phyloP scores from a whole-genome alignment of 2,797 vertebrate genomes.

The Synaphobranchus kaupii region DNA sequence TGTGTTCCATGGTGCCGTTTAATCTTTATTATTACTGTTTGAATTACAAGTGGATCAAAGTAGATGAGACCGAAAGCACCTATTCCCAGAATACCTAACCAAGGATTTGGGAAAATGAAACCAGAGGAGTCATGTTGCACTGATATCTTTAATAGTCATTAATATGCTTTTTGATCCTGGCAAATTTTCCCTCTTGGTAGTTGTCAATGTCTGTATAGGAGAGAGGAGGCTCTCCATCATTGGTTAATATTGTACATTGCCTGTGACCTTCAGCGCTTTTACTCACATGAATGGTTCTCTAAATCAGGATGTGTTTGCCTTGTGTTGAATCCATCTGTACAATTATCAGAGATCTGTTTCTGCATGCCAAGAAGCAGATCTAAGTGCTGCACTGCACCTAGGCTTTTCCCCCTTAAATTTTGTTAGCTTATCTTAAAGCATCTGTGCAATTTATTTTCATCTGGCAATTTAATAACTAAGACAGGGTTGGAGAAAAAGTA shows the following conservation, averaged over 20 bases:
- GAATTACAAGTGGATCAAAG: conserved; percentile 32
- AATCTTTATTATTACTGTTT: conserved; percentile 37
- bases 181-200: conserved; percentile 1
- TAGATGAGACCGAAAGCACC: conserved; percentile 18
- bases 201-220: conserved; percentile 25
- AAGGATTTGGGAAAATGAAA: conserved; percentile 24
- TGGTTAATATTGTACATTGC: conserved; percentile 14
- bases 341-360: conserved; percentile 68
- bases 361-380: conserved; percentile 70
- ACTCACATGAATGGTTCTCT: background rate
- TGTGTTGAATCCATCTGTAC: conserved; percentile 55
- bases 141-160: conserved; percentile 32
- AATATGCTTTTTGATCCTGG: conserved; percentile 26
- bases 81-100: conserved; percentile 24
- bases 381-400: conserved; percentile 70
- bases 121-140: background rate
- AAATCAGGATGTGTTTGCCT: background rate
- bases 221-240: background rate
- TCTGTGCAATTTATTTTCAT: conserved; percentile 47
- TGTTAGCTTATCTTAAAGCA: conserved; percentile 62
- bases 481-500: conserved; percentile 54
- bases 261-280: background rate
- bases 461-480: conserved; percentile 68
- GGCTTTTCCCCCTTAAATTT: conserved; percentile 65
- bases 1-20: conserved; percentile 11